Conservation (phyloP, 2,113 vertebrate genomes). For the Sinocyclocheilus maitianheensis region DNA sequence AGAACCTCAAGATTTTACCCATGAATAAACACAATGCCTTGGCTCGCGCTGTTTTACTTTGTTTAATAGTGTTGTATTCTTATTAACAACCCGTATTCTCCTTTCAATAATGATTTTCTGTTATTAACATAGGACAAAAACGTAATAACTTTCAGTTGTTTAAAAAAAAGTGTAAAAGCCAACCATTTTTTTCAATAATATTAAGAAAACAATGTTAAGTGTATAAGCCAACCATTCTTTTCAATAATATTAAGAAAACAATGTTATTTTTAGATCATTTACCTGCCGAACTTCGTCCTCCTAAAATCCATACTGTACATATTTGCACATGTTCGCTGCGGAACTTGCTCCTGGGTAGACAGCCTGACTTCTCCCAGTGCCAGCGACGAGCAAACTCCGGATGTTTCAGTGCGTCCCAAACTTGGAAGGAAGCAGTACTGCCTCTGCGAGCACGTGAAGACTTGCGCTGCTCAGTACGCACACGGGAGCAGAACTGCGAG, state of each 20-base stretch:
- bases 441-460: conserved; percentile 6
- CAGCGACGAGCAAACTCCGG: conserved; percentile 49
- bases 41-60: background rate
- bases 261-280: conserved; percentile 54
- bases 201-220: background rate
- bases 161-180: background rate
- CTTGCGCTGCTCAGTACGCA: background rate
- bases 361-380: conserved; percentile 43
- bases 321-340: conserved; percentile 42
- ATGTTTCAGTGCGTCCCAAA: conserved; percentile 12
- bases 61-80: background rate
- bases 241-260: too few relatives aligned
- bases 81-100: background rate
- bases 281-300: conserved; percentile 89
- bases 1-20: background rate
- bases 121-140: background rate
- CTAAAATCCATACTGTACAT: conserved; percentile 82
- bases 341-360: conserved; percentile 5
- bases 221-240: background rate
- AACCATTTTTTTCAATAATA: too few relatives aligned
- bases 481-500: background rate
- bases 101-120: background rate
- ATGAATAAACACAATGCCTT: background rate
- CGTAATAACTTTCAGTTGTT: too few relatives aligned
- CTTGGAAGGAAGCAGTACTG: background rate